Evolutionary conservation across 2,888 invertebrate genomes (phyloP).

Genomic region (Himalopsyche kuldschensis): DNA sequence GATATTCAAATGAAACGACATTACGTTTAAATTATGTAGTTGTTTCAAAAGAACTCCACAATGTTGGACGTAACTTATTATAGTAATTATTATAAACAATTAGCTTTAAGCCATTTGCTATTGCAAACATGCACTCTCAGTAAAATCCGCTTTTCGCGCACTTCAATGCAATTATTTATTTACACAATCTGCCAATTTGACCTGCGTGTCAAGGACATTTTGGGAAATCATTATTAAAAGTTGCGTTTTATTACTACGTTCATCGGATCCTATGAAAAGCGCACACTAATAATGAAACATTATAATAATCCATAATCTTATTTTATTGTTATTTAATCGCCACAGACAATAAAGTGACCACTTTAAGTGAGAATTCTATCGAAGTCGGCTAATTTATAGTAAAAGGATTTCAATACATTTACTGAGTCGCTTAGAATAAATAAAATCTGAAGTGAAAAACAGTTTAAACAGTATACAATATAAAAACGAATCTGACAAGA

Average conservation of each 20-base stretch:
- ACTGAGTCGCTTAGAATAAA: too few species aligned
- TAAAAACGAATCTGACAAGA: too few species aligned
- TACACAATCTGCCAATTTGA: neutral
- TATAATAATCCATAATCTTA: neutral
- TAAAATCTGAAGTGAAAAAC: too few species aligned
- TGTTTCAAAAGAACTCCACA: neutral
- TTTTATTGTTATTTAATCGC: neutral
- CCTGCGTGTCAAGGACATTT: neutral
- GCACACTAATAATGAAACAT: neutral
- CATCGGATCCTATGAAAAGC: neutral
- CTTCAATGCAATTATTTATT: neutral
- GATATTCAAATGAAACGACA: neutral
- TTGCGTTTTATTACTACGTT: neutral
- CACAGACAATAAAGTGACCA: too few species aligned
- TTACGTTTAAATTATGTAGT: neutral
- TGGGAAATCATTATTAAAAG: neutral
- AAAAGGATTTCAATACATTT: too few species aligned
- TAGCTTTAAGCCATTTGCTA: neutral
- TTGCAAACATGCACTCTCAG: neutral
- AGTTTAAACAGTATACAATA: too few species aligned
- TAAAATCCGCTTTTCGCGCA: neutral
- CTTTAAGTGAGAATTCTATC: too few species aligned
- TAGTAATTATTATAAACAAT: neutral
- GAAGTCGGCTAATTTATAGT: too few species aligned
- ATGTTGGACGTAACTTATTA: neutral